Base-by-base conservation (phyloP, 2,797 vertebrate species). In the Alectoris magna region DNA sequence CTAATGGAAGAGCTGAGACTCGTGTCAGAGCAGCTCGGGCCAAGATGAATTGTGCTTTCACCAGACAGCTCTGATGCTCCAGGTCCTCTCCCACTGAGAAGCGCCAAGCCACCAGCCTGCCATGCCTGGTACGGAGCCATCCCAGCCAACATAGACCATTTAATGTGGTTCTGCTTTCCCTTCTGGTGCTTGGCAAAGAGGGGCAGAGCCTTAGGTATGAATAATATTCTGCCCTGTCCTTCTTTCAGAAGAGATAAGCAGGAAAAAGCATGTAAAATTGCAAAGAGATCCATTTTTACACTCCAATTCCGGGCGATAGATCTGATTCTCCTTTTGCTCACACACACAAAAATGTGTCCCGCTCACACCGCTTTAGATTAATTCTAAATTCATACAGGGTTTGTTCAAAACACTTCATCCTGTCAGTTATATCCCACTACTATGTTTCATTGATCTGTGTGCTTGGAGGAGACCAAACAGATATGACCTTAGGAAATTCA, bases 321-420 rank as follows among this genome's bases (percentile, higher is more conserved):
- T 73, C 36, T 14, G 38, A 56, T 84, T 90, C 24, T 78, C 29
- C 63, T 84, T 49, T 55, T 4, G 10, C 21, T 70, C 36, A 22
- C 34, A 51, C 2, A 9, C 34, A 64, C 18, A 7, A 27, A 91
- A 93, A 23, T 10, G 17, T 59, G 48, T 39, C 48, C 84, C 56
- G 44, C n/a, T 67, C 36, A 43, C 1, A 1, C 17, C 53, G 27
- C 59, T 69, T 43, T 62, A 46, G 34, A 70, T 23, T 53, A 39
- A 69, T n/a, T 72, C 49, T 55, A 39, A 84, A 64, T 31, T 60
- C 26, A 4, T n/a, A 51, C 14, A 72, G 48, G 46, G 75, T 80
- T 90, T 90, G 46, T 76, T 79, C 18, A 51, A 79, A 91, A 67
- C 70, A 29, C 80, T 64, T 69, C 58, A 87, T 81, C 27, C 68